Evolutionary conservation across 2,113 vertebrate genomes (phyloP), one percentile per base, ranked within the genome.

Genomic region (Tympanuchus pallidicinctus): DNA sequence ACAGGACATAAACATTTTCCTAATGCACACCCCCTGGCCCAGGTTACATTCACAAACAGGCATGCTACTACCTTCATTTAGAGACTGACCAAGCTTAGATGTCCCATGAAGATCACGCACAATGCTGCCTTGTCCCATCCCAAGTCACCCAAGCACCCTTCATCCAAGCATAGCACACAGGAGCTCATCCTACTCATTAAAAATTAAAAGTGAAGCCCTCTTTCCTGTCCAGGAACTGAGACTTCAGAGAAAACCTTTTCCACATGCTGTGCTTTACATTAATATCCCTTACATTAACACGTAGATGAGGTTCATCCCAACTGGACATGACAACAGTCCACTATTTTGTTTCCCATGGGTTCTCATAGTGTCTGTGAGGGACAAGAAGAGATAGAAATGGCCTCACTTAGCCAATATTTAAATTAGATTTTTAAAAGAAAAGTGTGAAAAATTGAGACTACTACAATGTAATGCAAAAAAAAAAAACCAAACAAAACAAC

Each of bases 181-280:
- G 32, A 91, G 32, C 34, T 85, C 67, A 86, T 86, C 42, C 4
- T 28, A 28, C 42, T 70, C 24, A 66, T 69, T 14, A 45, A 89
- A 93, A 92, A 48, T 36, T 20, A 81, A 85, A 81, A 17, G 21
- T 56, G 91, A 94, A 94, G 13, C 56, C 69, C 42, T 91, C 32
- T 47, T 94, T 91, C 72, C 82, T 93, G 80, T 40, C 72, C 77
- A 52, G 50, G 56, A 86, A 88, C 56, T 80, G 50, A 80, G 76
- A 42, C 75, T 90, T 56, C 42, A 67, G 38, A 70, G 72, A 48
- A 95, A 95, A 95, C 36, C 75, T 34, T 71, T 92, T 91, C 92
- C 76, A 88, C 73, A 64, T 83, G 86, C 47, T 90, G 76, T 64
- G 76, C 13, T 21, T 72, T 72, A 45, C 50, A 90, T 52, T 63